These are phyloP conservation scores for Semotilus atromaculatus DNA, from an alignment of 2,797 vertebrate species.

Conservation along the genomic window DNA sequence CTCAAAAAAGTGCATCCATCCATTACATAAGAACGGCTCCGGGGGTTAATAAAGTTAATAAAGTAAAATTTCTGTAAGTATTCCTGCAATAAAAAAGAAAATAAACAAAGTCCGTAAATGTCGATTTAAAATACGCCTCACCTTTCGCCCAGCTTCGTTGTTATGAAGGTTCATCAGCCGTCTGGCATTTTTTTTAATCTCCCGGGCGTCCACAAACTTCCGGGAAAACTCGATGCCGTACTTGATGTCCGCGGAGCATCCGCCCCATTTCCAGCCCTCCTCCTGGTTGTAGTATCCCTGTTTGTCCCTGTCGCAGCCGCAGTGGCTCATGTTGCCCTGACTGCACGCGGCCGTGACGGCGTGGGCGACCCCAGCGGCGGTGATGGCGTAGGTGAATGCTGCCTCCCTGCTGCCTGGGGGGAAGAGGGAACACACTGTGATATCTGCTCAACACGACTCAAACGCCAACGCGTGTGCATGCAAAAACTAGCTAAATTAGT, in stretches of 20 bases:
- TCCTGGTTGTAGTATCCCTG: conserved; percentile 90
- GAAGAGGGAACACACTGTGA: conserved; percentile 63
- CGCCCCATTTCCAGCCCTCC: conserved; percentile 91
- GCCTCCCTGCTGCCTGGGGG: conserved; percentile 88
- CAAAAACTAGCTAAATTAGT: not conserved
- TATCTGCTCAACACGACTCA: conserved; percentile 37
- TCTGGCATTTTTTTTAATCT: conserved; percentile 88
- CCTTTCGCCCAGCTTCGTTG: conserved; percentile 89
- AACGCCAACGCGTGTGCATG: not conserved
- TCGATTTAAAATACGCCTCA: conserved; percentile 3
- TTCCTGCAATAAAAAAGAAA: too few species aligned
- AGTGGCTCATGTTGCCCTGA: conserved; percentile 90
- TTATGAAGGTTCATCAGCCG: conserved; percentile 92
- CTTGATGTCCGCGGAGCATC: conserved; percentile 89
- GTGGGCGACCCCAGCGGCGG: conserved; percentile 87
- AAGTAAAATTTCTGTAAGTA: too few species aligned
- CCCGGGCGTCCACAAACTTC: conserved; percentile 88
- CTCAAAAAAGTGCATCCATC: too few species aligned
- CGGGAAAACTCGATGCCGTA: conserved; percentile 90
- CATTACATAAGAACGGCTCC: too few species aligned
- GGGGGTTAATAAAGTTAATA: too few species aligned
- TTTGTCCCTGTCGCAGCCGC: conserved; percentile 88
- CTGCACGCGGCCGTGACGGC: conserved; percentile 88
- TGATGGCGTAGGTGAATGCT: conserved; percentile 91
- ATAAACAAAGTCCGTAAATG: not conserved